Evolutionary conservation across 2,797 vertebrate species (phyloP), one percentile per base, ranked within the genome.

Genomic region (Phalloptychus januarius): DNA sequence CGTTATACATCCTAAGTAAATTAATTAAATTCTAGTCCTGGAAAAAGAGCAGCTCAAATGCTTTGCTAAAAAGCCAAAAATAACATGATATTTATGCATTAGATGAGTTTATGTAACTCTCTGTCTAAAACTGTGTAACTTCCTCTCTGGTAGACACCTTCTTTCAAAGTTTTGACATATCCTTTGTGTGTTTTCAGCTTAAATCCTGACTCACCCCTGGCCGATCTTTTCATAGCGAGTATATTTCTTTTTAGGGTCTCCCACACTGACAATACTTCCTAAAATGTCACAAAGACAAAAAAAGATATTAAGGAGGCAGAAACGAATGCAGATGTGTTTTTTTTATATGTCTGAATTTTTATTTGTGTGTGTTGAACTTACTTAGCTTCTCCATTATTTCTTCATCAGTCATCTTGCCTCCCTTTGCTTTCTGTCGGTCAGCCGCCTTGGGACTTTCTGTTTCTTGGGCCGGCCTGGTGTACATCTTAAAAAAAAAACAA

Each of bases 171-270:
- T 69, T 67, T 65, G 12, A 50, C 69, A 25, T 28, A 42, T 69
- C 70, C 7, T 40, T 20, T 33, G 1, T 70, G 70, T 1, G 74
- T 16, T 13, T n/a, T 44, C 67, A n/a, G 3, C 4, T 15, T 31
- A 1, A 75, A 40, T 11, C 46, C 2, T 23, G 58, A 96, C 97
- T 98, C 91, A 99, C 98, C 98, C 98, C 85, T 99, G 98, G 67
- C 98, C 98, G 0, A 99, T 99, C 95, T 99, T 99, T 93, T 99
- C 98, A 3, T 97, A 99, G 96, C 98, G 95, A 80, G 97, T 99
- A 80, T 99, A 99, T 91, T 99, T 99, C 95, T 99, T 99, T 95
- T 99, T 99, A 12, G 98, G 98, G 90, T 99, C 98, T 63, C 98
- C 98, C 90, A 99, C 97, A 93, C 98, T 99, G 84, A 99, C 98